phyloP scores from a whole-genome alignment of 2,797 vertebrate genomes.

The Anabacerthia variegaticeps region DNA sequence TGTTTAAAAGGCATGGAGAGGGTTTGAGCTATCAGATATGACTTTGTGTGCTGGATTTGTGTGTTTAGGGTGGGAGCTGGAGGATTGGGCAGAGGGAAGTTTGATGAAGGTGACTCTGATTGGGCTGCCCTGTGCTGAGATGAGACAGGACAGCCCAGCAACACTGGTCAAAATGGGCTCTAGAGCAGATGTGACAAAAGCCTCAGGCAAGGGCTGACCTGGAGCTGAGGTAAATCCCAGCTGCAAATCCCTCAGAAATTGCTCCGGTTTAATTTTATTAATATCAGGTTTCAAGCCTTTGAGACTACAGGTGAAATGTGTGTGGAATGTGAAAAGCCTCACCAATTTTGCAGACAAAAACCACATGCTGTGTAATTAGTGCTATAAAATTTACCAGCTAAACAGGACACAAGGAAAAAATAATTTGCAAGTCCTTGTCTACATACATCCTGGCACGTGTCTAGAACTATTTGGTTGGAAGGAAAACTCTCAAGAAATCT shows the following conservation, averaged over 20 bases:
- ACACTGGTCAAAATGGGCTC: neutral
- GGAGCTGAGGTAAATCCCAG: neutral
- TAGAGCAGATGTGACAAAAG: neutral
- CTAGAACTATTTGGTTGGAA: neutral
- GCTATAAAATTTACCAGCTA: neutral
- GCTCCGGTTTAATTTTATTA: neutral
- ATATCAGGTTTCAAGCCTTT: neutral
- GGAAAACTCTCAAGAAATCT: neutral
- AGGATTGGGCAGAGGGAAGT: neutral
- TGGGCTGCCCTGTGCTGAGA: neutral
- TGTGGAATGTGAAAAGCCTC: neutral
- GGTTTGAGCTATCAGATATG: neutral
- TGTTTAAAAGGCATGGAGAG: neutral
- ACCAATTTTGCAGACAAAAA: neutral
- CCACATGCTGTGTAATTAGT: neutral
- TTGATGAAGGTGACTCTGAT: neutral
- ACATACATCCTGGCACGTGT: neutral
- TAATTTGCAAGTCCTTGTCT: neutral
- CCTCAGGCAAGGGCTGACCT: neutral
- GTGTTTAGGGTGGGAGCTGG: neutral
- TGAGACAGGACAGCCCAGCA: neutral
- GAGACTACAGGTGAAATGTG: neutral
- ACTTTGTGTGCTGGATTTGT: neutral
- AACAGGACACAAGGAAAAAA: neutral
- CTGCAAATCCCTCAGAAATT: neutral